Base-by-base conservation (phyloP, 2,113 vertebrate genomes). In the Arenaria interpres region DNA sequence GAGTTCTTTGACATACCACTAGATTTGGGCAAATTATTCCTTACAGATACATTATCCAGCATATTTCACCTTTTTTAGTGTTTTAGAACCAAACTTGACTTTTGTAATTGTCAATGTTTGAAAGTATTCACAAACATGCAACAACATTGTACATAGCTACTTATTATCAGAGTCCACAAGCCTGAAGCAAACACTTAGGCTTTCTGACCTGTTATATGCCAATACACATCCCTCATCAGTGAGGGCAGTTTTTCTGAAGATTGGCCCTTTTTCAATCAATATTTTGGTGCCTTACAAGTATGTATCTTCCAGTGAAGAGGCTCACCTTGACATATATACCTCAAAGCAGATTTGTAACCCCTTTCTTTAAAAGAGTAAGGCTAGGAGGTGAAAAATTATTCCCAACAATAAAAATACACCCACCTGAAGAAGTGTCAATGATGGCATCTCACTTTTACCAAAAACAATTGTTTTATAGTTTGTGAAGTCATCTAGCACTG, bases 271-370 rank as follows among this genome's bases (percentile, higher is more conserved):
- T 88, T 46, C 45, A 24, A 24, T 73, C n/a, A 50, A 8, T 68
- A 37, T 73, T 83, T 73, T 56, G 8, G 10, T 68, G 28, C 6
- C 18, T 51, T 39, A 53, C 20, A 46, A 69, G 18, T 22, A 60
- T 0, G 0, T 46, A 2, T 32, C 66, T 72, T 72, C 46, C 48
- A 54, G 8, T 46, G 30, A 76, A 43, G 28, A 46, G 14, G 28
- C 21, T 85, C 54, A 64, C 1, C 33, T 64, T 92, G 62, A 89
- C 86, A 79, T 51, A 68, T 12, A 3, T 56, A 75, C 32, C 21
- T 75, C 46, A 41, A 88, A 67, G 17, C 14, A 73, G 39, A n/a
- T 39, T 76, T 83, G 13, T 60, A 73, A 56, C 8, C 18, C 28
- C 46, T 16, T 75, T 71, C n/a, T 85, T 37, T 60, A 50, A 67